Evolutionary conservation across 2,888 invertebrate species (phyloP), one percentile per base, ranked within the genome.

Genomic region (Drosophila cyrtoloma): DNA sequence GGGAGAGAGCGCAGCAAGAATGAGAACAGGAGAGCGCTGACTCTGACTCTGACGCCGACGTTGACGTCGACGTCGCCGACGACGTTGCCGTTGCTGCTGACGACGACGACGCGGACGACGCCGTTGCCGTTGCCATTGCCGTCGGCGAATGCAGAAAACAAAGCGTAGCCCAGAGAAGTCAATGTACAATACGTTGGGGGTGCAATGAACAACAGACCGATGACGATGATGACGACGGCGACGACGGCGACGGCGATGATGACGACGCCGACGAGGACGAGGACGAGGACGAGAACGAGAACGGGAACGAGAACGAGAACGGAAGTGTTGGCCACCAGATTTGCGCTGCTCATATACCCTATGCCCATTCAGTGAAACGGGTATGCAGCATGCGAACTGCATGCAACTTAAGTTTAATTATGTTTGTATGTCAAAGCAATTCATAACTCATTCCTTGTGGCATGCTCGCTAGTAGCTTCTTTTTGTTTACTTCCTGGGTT

Each of bases 81-180:
- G 53, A 35, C 35, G 63, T 32, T 32, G 71, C 50, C 63, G 71
- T 39, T 62, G 57, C 60, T 30, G 68, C n/a, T 39, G 39, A 39
- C 39, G 44, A 3, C 70, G 57, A 50, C 68, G 64, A 55, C 57
- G 50, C 26, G 26, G 26, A 26, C 26, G 26, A 26, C 26, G 47
- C 10, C 12, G 1, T 19, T 19, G 16, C 26, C 26, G 4, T 30
- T 28, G 50, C 22, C 19, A 65, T 55, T 42, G 62, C 65, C 53
- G 63, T 61, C 78, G 71, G 72, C 86, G 81, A 89, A 90, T 87
- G 84, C 86, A 86, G 81, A 89, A 79, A 86, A 90, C 87, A 91
- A 91, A 91, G 86, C 80, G 82, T 79, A 91, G 84, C 85, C 78
- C 77, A 89, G 89, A 91, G 90, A 92, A 91, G 91, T 91, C 92